phyloP scores from a whole-genome alignment of 2,113 vertebrate genomes.

The Cranoglanis bouderius region DNA sequence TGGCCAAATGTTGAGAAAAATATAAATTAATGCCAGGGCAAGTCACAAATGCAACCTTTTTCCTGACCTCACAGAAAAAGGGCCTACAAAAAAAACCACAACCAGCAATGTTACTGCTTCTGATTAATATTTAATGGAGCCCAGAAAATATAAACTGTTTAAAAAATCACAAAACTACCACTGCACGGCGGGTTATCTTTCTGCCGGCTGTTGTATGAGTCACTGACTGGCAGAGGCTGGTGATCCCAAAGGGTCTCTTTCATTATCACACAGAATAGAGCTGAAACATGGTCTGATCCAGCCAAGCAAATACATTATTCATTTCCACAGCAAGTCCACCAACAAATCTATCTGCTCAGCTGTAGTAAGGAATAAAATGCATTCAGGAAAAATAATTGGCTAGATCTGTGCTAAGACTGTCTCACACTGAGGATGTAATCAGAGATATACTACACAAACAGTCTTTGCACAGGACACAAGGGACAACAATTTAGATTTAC shows the following conservation, averaged over 20 bases:
- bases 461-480: not conserved
- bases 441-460: conserved; percentile 24
- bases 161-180: conserved; percentile 41
- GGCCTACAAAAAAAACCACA: conserved; percentile 28
- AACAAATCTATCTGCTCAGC: conserved; percentile 45
- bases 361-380: conserved; percentile 52
- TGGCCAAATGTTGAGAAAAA: conserved; percentile 42
- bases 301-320: conserved; percentile 55
- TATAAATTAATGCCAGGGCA: conserved; percentile 43
- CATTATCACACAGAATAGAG: conserved; percentile 55
- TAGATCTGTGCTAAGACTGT: conserved; percentile 24
- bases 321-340: conserved; percentile 43
- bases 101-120: conserved; percentile 43
- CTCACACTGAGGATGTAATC: conserved; percentile 13
- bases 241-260: conserved; percentile 53
- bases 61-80: conserved; percentile 43
- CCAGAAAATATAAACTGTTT: conserved; percentile 51
- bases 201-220: conserved; percentile 54
- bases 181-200: conserved; percentile 48
- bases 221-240: conserved; percentile 49
- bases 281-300: conserved; percentile 49
- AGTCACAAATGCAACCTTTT: conserved; percentile 51
- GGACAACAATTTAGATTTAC: not conserved
- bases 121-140: conserved; percentile 57
- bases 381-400: conserved; percentile 36